phyloP scores from a whole-genome alignment of 1,140 invertebrate genomes.

The Galendromus occidentalis region DNA sequence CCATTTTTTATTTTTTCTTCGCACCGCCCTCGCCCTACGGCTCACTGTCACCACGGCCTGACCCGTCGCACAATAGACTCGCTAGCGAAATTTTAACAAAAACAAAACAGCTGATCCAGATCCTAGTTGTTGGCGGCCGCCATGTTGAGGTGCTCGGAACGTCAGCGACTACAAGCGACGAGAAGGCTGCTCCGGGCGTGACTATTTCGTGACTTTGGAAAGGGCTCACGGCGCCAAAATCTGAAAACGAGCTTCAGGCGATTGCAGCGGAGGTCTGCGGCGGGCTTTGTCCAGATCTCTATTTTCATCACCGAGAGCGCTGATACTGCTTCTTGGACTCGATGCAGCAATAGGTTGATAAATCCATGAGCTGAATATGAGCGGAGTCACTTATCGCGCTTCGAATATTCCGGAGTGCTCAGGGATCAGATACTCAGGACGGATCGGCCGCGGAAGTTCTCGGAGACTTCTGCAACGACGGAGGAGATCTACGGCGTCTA shows the following conservation, averaged over 20 bases:
- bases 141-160: neutral
- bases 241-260: neutral
- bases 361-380: too few relatives aligned
- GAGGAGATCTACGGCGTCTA: too few relatives aligned
- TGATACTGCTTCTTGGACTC: too few relatives aligned
- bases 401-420: too few relatives aligned
- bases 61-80: neutral
- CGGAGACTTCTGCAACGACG: too few relatives aligned
- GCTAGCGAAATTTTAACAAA: neutral
- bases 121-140: slow-evolving; percentile 11
- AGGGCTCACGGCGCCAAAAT: neutral
- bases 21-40: neutral
- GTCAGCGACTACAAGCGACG: neutral
- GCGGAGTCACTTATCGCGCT: too few relatives aligned
- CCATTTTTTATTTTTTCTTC: slow-evolving; percentile 38
- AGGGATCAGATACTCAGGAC: too few relatives aligned
- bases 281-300: too few relatives aligned
- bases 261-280: too few relatives aligned
- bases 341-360: too few relatives aligned
- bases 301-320: too few relatives aligned
- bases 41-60: neutral
- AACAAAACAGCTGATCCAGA: slow-evolving; percentile 11
- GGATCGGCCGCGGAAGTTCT: too few relatives aligned
- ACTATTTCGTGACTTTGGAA: slow-evolving; percentile 3
- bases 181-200: neutral